These are phyloP conservation scores for Varanus salvator DNA, from an alignment of 2,113 vertebrate species.

Conservation along the genomic window DNA sequence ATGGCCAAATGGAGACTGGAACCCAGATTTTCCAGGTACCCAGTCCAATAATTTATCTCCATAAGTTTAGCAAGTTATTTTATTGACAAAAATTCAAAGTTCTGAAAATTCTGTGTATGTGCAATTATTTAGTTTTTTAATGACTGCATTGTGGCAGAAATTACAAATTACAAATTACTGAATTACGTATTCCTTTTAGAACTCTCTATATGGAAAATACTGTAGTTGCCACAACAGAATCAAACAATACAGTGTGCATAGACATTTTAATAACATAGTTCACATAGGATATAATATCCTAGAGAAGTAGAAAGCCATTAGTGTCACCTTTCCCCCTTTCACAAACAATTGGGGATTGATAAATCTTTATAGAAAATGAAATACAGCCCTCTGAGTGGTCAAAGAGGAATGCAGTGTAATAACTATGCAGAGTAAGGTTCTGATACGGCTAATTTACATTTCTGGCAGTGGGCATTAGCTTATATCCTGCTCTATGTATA, in stretches of 20 bases:
- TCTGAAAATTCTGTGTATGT: not conserved
- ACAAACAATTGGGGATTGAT: not conserved
- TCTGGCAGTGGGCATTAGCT: not conserved
- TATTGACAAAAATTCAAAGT: not conserved
- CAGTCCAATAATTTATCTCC: too few species aligned
- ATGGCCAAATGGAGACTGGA: too few species aligned
- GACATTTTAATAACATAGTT: not conserved
- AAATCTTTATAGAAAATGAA: not conserved
- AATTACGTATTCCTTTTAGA: not conserved
- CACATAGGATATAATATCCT: not conserved
- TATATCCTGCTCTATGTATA: not conserved
- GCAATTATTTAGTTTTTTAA: not conserved
- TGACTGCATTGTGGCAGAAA: not conserved
- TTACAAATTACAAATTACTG: too few species aligned
- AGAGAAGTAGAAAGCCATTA: constrained; percentile 2
- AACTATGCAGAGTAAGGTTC: not conserved
- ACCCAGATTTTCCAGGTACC: too few species aligned
- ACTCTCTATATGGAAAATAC: not conserved
- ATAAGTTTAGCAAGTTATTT: not conserved
- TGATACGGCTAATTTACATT: constrained; percentile 7
- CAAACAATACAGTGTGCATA: not conserved
- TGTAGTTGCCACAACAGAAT: constrained; percentile 1
- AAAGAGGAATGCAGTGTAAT: not conserved
- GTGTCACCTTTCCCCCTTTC: not conserved
- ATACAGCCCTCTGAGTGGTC: not conserved